Evolutionary conservation across 1,140 invertebrate genomes (phyloP).

Genomic region (Marisa cornuarietis): DNA sequence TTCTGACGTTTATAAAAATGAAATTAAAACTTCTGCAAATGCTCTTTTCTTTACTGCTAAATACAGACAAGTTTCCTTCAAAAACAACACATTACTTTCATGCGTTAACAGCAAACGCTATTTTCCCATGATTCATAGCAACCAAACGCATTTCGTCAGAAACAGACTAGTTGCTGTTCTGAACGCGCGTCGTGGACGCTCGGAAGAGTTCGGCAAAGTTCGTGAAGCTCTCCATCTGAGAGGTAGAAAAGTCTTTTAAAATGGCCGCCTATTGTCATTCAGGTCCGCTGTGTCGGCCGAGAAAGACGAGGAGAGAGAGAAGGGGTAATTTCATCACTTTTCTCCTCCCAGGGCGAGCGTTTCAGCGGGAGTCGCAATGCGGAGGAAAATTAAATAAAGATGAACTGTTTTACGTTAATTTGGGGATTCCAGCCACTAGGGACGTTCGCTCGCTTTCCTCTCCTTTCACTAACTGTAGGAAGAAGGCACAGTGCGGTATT

Average conservation of each 20-base stretch:
- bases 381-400: slow-evolving; percentile 36
- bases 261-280: slow-evolving; percentile 10
- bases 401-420: slow-evolving; percentile 40
- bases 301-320: slow-evolving; percentile 3
- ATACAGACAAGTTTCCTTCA: too few species aligned
- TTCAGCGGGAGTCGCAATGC: slow-evolving; percentile 8
- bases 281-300: slow-evolving; percentile 1
- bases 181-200: too few species aligned
- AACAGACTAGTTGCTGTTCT: too few species aligned
- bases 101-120: too few species aligned
- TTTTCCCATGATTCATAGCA: too few species aligned
- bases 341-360: slow-evolving; percentile 25
- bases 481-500: slow-evolving; percentile 27
- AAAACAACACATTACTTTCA: too few species aligned
- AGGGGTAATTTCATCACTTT: slow-evolving; percentile 26
- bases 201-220: background rate
- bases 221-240: background rate
- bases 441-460: slow-evolving; percentile 20
- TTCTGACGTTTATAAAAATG: too few species aligned
- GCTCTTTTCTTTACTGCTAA: too few species aligned
- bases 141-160: too few species aligned
- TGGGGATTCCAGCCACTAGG: slow-evolving; percentile 26
- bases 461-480: slow-evolving; percentile 16
- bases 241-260: background rate
- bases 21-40: too few species aligned